phyloP scores from a whole-genome alignment of 2,113 vertebrate genomes.

The Spilogale gracilis region DNA sequence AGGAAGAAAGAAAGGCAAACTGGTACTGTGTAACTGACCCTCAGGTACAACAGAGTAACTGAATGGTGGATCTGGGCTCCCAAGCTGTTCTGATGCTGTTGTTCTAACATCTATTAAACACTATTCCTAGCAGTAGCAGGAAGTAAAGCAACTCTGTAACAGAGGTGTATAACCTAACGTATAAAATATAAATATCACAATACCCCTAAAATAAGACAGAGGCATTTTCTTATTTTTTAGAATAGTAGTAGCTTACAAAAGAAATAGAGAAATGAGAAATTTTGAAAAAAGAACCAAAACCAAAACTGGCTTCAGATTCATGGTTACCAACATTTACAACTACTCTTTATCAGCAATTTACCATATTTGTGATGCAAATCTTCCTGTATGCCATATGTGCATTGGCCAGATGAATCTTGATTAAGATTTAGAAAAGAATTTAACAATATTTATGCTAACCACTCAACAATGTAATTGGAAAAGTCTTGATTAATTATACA shows the following conservation, averaged over 20 bases:
- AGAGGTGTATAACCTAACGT: not conserved
- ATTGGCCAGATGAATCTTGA: slow-evolving; percentile 50
- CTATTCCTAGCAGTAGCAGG: not conserved
- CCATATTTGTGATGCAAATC: not conserved
- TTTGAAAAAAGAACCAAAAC: not conserved
- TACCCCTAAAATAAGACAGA: not conserved
- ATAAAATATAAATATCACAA: not conserved
- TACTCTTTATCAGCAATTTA: not conserved
- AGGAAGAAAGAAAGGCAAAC: not conserved
- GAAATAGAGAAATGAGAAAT: not conserved
- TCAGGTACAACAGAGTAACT: not conserved
- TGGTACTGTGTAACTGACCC: not conserved
- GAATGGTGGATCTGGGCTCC: not conserved
- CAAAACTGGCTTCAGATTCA: not conserved
- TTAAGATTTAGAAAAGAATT: slow-evolving; percentile 63
- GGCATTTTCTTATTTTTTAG: not conserved
- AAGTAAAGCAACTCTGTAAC: not conserved
- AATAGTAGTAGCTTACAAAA: not conserved
- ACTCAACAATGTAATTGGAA: slow-evolving; percentile 46
- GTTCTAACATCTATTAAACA: not conserved
- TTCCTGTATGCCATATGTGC: not conserved
- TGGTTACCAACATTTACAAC: not conserved
- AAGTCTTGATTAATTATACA: slow-evolving; percentile 61
- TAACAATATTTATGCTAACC: slow-evolving; percentile 60
- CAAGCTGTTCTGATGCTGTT: not conserved